Conservation (phyloP, 2,797 vertebrate genomes). For the Cichlasoma orientale region DNA sequence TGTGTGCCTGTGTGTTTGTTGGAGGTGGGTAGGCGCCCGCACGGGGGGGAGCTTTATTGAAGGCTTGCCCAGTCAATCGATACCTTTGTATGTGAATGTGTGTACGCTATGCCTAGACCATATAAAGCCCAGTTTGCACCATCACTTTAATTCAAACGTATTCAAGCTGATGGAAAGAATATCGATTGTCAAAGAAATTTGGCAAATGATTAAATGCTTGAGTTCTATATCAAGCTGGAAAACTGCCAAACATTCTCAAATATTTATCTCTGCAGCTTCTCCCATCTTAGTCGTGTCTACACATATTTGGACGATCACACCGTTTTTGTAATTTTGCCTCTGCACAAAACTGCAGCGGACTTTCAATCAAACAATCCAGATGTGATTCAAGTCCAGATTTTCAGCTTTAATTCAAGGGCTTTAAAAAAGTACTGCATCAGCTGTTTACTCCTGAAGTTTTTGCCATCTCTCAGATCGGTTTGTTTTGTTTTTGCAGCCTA, state of each 20-base stretch:
- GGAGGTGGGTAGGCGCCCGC: slow-evolving; percentile 5
- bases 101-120: not conserved
- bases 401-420: not conserved
- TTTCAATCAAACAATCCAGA: not conserved
- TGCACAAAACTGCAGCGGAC: not conserved
- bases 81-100: slow-evolving; percentile 12
- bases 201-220: not conserved
- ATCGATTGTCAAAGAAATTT: not conserved
- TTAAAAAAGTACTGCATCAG: not conserved
- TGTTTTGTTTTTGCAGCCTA: not conserved
- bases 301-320: not conserved
- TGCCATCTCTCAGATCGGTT: not conserved
- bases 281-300: not conserved
- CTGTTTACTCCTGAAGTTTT: not conserved
- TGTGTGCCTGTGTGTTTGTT: slow-evolving; percentile 24
- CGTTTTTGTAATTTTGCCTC: not conserved
- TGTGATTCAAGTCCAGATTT: not conserved
- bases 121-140: not conserved
- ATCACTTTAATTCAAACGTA: not conserved
- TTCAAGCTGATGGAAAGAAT: not conserved
- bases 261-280: not conserved
- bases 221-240: not conserved
- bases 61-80: slow-evolving; percentile 45
- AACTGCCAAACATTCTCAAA: not conserved
- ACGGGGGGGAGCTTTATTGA: slow-evolving; percentile 36